Evolutionary conservation across 2,888 invertebrate genomes (phyloP).

Genomic region (Agonopterix heracliana): DNA sequence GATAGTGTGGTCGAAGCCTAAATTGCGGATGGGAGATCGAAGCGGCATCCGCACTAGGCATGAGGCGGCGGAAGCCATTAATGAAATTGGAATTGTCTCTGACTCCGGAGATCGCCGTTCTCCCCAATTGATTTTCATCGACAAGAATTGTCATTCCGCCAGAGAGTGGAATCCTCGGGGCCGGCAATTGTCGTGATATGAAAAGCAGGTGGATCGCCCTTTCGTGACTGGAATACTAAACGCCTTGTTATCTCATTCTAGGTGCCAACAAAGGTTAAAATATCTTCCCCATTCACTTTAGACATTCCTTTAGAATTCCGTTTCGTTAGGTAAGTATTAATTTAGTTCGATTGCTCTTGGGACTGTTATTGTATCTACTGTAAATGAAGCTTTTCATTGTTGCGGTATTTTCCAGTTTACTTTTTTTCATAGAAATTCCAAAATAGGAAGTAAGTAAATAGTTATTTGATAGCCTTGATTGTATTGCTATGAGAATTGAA

Average conservation of each 20-base stretch:
- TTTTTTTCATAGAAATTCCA: too few relatives aligned
- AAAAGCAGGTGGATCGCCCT: conserved; percentile 71
- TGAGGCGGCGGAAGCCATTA: conserved; percentile 57
- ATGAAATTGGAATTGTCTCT: conserved; percentile 62
- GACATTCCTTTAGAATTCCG: conserved; percentile 42
- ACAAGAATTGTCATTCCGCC: conserved; percentile 64
- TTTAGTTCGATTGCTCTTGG: too few relatives aligned
- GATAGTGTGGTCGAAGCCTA: conserved; percentile 13
- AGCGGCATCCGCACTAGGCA: conserved; percentile 38
- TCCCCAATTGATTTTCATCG: conserved; percentile 70
- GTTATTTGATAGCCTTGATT: too few relatives aligned
- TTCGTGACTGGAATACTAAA: conserved; percentile 64
- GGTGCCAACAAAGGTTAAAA: conserved; percentile 54
- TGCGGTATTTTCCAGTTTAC: too few relatives aligned
- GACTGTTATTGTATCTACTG: too few relatives aligned
- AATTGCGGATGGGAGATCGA: conserved; percentile 25
- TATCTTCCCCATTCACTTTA: conserved; percentile 44
- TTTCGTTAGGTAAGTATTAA: conserved; percentile 17
- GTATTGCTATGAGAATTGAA: too few relatives aligned
- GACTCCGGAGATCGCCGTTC: conserved; percentile 47
- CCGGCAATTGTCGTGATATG: conserved; percentile 71
- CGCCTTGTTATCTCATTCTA: conserved; percentile 63
- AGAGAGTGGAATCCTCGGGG: conserved; percentile 59
- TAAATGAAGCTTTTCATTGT: too few relatives aligned
- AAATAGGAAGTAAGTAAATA: too few relatives aligned